A percentile compares a stretch with the other conserved stretches of the same genome.
These are phyloP conservation scores for Dicycla oo DNA, from an alignment of 2,888 invertebrate species.

Conservation along the genomic window DNA sequence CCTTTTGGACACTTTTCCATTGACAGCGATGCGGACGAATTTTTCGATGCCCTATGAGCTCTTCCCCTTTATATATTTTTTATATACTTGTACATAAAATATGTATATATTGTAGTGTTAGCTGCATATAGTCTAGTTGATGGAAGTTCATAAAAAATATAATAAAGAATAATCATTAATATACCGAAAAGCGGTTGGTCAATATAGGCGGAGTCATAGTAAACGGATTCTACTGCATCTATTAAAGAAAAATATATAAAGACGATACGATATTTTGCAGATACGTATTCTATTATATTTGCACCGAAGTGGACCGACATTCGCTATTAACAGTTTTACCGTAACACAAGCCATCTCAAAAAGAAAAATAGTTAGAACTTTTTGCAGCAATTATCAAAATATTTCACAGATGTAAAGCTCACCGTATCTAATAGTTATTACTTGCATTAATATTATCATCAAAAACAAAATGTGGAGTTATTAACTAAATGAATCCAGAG, in stretches of 20 bases:
- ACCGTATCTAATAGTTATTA: slow-evolving; percentile 12
- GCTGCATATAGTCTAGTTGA: too few relatives aligned
- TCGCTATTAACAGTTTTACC: background rate
- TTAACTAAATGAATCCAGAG: slow-evolving; percentile 24
- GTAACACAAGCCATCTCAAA: background rate
- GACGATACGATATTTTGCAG: background rate
- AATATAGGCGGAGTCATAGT: too few relatives aligned
- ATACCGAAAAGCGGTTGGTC: too few relatives aligned
- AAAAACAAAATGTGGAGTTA: slow-evolving; percentile 23
- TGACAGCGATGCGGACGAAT: too few relatives aligned
- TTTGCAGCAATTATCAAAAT: slow-evolving; percentile 14
- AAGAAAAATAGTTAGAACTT: background rate
- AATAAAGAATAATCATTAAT: too few relatives aligned
- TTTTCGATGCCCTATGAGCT: too few relatives aligned
- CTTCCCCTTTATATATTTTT: too few relatives aligned
- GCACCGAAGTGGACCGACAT: background rate
- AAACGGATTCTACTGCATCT: too few relatives aligned
- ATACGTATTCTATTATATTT: background rate
- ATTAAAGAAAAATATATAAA: too few relatives aligned
- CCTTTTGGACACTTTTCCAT: background rate
- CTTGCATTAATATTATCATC: background rate
- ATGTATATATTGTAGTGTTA: too few relatives aligned
- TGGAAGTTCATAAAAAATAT: too few relatives aligned
- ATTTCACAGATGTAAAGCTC: background rate
- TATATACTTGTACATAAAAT: too few relatives aligned